Conservation (phyloP, 2,888 invertebrate genomes). For the Osedax frankpressi region DNA sequence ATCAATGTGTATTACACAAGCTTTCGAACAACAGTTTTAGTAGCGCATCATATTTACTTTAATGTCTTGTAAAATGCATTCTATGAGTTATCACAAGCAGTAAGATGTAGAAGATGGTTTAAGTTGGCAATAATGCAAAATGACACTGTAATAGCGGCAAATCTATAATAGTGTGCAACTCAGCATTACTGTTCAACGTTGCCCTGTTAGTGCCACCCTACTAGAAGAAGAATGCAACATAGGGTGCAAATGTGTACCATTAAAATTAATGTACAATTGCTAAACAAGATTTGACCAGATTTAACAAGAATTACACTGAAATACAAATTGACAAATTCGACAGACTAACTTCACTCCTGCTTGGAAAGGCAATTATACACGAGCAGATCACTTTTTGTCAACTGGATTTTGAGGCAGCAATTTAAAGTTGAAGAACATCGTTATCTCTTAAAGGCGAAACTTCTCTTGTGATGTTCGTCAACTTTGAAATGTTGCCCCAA, state of each 20-base stretch:
- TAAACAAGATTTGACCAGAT: neutral
- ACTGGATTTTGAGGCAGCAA: too few relatives aligned
- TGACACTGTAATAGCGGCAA: neutral
- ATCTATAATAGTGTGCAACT: neutral
- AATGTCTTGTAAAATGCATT: neutral
- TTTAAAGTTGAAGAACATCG: too few relatives aligned
- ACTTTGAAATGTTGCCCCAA: neutral
- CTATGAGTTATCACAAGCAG: neutral
- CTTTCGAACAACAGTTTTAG: neutral
- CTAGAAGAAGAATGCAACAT: slow-evolving; percentile 3
- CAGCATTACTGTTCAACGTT: neutral
- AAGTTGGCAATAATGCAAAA: neutral
- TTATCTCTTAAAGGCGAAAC: neutral
- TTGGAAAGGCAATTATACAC: too few relatives aligned
- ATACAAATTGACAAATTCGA: too few relatives aligned
- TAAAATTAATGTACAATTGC: too few relatives aligned
- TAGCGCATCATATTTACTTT: neutral
- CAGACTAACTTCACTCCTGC: too few relatives aligned
- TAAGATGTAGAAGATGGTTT: neutral
- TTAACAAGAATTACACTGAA: neutral
- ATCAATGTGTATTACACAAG: neutral
- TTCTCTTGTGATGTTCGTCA: neutral
- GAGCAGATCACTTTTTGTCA: too few relatives aligned
- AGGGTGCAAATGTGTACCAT: neutral
- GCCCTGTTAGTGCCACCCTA: neutral